phyloP scores from a whole-genome alignment of 2,888 invertebrate species.

The Aleiodes testaceus region DNA sequence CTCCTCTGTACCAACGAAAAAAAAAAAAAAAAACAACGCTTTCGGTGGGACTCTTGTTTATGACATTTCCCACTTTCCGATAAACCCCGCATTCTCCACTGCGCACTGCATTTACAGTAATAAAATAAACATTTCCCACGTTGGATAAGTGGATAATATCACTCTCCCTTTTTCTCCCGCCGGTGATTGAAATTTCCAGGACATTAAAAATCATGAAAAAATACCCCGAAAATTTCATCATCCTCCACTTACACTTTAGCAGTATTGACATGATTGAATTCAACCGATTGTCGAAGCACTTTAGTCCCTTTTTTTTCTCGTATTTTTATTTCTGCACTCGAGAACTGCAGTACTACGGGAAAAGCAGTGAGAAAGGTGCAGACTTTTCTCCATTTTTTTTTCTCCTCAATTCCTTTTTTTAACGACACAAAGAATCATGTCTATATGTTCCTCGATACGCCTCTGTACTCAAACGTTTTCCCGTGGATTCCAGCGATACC shows the following conservation, averaged over 20 bases:
- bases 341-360: background rate
- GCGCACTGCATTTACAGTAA: background rate
- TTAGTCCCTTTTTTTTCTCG: background rate
- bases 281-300: background rate
- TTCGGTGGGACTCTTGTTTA: conserved; percentile 14
- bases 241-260: background rate
- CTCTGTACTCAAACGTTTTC: conserved; percentile 19
- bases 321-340: conserved; percentile 1
- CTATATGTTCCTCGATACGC: background rate
- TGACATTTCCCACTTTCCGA: conserved; percentile 26
- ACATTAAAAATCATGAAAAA: too few relatives aligned
- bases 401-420: background rate
- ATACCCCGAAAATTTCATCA: too few relatives aligned
- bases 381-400: too few relatives aligned
- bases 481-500: conserved; percentile 14
- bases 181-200: too few relatives aligned
- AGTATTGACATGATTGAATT: conserved; percentile 2
- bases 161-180: too few relatives aligned
- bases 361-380: background rate
- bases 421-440: background rate
- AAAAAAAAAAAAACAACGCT: conserved; percentile 11
- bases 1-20: conserved; percentile 7
- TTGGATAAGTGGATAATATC: background rate
- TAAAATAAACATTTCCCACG: conserved; percentile 12
- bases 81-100: conserved; percentile 11